Base-by-base conservation (phyloP, 2,113 vertebrate genomes). In the Labeo rohita region DNA sequence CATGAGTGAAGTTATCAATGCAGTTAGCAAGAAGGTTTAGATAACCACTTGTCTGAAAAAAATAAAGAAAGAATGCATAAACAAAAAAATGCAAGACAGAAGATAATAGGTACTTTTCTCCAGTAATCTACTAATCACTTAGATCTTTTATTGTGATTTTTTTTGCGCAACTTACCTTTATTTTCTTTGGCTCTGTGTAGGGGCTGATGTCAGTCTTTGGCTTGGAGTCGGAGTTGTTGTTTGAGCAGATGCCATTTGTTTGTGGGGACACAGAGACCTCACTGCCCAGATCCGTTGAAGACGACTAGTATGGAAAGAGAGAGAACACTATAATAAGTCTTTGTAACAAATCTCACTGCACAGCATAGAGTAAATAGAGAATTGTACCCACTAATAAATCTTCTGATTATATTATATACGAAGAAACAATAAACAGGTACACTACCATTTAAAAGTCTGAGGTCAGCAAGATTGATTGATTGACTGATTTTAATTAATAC, bases 1-100 rank as follows among this genome's bases (percentile, higher is more conserved):
- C 98, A 0, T 99, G 98, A 16, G 98, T 99, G 92, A 99, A 99
- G 94, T 99, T 99, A 92, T 99, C 98, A 50, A 99, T 97, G 90
- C 97, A 98, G 94, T 99, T 99, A 83, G 98, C 98, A 90, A 99
- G 92, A 11, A 99, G 95, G 91, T 99, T 99, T 90, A 99, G 95
- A 92, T 99, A 99, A 88, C 98, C 98, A 70, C 97, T 97, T 15
- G 96, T 97, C 98, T 99, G 93, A 47, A 56, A 0, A 59, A 90
- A 23, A 91, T 54, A 80, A 83, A 80, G 49, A 50, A 77, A 36
- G 6, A 15, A 8, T 45, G 39, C 13, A 43, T 73, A 73, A 21
- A 16, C 28, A 68, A 6, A 36, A 36, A 34, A 15, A 68, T 12
- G 43, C 7, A 76, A 36, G 13, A 77, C 13, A 52, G 16, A n/a